Base-by-base conservation (phyloP, 1,140 invertebrate species). In the Platyura marginata region DNA sequence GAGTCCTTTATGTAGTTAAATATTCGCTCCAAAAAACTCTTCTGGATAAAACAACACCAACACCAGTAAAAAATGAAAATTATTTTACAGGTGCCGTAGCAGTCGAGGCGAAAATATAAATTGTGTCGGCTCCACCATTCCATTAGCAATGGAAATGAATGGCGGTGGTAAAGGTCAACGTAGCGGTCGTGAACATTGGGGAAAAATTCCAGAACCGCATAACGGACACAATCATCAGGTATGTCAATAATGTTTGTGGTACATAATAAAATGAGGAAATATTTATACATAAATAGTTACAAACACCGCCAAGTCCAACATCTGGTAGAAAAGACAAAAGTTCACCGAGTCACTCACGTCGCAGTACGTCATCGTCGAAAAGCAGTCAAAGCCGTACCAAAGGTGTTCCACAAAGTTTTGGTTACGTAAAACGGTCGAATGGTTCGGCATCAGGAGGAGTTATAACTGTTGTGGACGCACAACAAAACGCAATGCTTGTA, bases 361-460 rank as follows among this genome's bases (percentile, higher is more conserved):
- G 65, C 33, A 61, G 57, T 19, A 66, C 65, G 37, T 62, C 65
- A n/a, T 57, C 60, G 39, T 51, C 51, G 36, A 57, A 61, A 16
- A 51, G 48, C 34, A 64, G 70, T 10, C 66, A 68, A 32, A 69
- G 66, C 40, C 71, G 76, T 49, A 74, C 72, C 3, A 67, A 72
- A 47, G 77, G 80, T 21, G 79, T 79, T 1, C 79, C 81, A 6
- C 79, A 81, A 45, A 82, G 73, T 57, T 85, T 85, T 53, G 79
- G 79, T 21, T 85, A 84, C 53, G 77, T 82, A n/a, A 87, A 86
- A 53, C 67, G 81, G 46, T 73, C 78, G 47, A 79, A 77, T 46
- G 75, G 74, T 22, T 56, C 54, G 37, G 54, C 55, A 16, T 43
- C 58, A 1, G 62, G 65, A 2, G 62, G 65, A 2, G 72, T 66